Conservation (phyloP, 92 coral and sea anemone species). For the Scolanthus callimorphus region DNA sequence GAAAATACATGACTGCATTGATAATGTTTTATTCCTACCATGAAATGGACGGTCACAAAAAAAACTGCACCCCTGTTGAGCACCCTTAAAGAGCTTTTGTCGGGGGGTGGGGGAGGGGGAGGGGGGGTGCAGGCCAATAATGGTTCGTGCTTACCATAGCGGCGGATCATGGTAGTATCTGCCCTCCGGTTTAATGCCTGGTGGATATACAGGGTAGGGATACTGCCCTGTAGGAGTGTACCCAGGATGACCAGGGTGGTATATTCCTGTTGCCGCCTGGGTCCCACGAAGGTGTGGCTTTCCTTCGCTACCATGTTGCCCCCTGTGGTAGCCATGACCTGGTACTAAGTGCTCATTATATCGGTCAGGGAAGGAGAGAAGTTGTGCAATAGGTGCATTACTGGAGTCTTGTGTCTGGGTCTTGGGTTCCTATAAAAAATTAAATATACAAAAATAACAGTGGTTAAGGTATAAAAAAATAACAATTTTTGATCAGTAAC, state of each 20-base stretch:
- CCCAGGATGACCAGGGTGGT: conserved; percentile 80
- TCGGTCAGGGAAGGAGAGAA: conserved; percentile 67
- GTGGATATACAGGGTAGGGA: conserved; percentile 68
- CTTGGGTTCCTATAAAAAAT: conserved; percentile 39
- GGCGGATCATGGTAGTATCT: conserved; percentile 72
- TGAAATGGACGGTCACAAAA: no score
- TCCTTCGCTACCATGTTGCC: conserved; percentile 34
- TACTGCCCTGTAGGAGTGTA: conserved; percentile 55
- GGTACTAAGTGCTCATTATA: conserved; percentile 61
- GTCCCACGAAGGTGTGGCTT: conserved; percentile 50
- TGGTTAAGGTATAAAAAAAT: no score
- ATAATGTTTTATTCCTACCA: no score
- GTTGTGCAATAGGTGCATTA: conserved; percentile 80
- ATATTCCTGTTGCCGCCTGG: conserved; percentile 55
- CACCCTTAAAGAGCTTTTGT: no score
- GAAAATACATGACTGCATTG: no score
- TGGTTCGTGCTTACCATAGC: conserved; percentile 50
- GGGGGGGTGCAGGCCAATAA: no score
- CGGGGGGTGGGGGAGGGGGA: no score
- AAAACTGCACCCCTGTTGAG: no score
- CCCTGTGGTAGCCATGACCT: conserved; percentile 54
- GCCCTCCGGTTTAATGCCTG: conserved; percentile 58
- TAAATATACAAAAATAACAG: no score
- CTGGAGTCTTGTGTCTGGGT: conserved; percentile 59
- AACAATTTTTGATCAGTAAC: no score